These are phyloP conservation scores for Teleopsis dalmanni DNA, from an alignment of 1,140 invertebrate genomes.

Conservation along the genomic window DNA sequence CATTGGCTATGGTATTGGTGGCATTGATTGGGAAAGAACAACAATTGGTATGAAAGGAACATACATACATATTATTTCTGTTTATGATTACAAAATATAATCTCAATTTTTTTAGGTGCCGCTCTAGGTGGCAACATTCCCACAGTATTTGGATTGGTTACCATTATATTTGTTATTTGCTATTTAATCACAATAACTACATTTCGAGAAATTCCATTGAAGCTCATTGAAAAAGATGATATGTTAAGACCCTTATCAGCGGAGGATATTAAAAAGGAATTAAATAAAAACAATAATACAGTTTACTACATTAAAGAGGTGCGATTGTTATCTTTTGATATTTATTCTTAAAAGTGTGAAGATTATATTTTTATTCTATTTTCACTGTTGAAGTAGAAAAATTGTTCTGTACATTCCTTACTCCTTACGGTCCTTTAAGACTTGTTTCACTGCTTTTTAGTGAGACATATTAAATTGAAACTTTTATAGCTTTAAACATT, in stretches of 20 bases:
- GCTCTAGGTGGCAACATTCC: slow-evolving; percentile 67
- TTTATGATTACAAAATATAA: not conserved
- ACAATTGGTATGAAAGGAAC: slow-evolving; percentile 55
- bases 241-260: slow-evolving; percentile 31
- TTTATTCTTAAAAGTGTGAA: too few relatives aligned
- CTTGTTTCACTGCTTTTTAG: too few relatives aligned
- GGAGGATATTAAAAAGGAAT: slow-evolving; percentile 44
- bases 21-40: slow-evolving; percentile 70
- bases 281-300: slow-evolving; percentile 33
- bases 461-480: too few relatives aligned
- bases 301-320: slow-evolving; percentile 35
- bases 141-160: slow-evolving; percentile 66
- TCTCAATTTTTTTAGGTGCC: slow-evolving; percentile 3
- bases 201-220: slow-evolving; percentile 64
- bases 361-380: too few relatives aligned
- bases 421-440: too few relatives aligned
- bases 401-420: too few relatives aligned
- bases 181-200: slow-evolving; percentile 60
- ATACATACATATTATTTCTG: not conserved
- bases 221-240: slow-evolving; percentile 44
- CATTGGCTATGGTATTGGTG: slow-evolving; percentile 72
- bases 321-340: too few relatives aligned
- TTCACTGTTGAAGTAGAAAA: too few relatives aligned
- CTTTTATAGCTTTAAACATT: too few relatives aligned
- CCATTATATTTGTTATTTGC: slow-evolving; percentile 62